phyloP scores from a whole-genome alignment of 2,888 invertebrate species.

The Drosophila falleni region DNA sequence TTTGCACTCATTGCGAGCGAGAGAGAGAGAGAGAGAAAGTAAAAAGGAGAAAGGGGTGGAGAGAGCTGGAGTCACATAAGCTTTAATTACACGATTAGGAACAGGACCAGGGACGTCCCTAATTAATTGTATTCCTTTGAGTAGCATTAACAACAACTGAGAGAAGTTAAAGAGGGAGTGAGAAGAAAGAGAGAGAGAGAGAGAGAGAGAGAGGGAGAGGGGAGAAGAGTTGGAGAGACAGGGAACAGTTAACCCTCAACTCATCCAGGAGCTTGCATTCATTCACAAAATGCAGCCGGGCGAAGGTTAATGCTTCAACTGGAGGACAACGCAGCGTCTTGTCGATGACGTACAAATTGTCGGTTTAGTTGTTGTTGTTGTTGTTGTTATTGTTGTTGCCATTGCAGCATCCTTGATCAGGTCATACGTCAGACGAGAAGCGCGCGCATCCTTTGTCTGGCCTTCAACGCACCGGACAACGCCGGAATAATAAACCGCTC shows the following conservation, averaged over 20 bases:
- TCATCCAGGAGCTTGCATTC: slow-evolving; percentile 5
- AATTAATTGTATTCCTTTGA: slow-evolving; percentile 56
- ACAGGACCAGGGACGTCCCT: slow-evolving; percentile 17
- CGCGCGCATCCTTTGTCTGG: slow-evolving; percentile 33
- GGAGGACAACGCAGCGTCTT: slow-evolving; percentile 53
- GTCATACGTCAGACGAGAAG: slow-evolving; percentile 56
- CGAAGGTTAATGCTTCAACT: slow-evolving; percentile 73
- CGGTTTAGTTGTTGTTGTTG: slow-evolving; percentile 2
- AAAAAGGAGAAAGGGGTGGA: neutral
- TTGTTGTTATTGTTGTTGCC: neutral
- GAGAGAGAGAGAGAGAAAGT: neutral
- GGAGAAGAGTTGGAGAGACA: neutral
- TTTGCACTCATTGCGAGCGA: slow-evolving; percentile 2
- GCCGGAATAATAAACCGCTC: no score
- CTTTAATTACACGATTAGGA: slow-evolving; percentile 47
- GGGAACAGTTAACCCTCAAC: neutral
- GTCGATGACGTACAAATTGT: slow-evolving; percentile 64
- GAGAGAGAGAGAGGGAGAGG: neutral
- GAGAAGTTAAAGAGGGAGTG: no score
- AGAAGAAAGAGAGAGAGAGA: neutral
- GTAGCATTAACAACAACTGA: neutral
- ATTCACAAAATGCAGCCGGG: slow-evolving; percentile 25
- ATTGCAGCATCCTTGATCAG: slow-evolving; percentile 64
- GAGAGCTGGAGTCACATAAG: slow-evolving; percentile 12
- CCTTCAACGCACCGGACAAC: slow-evolving; percentile 31